Evolutionary conservation across 35 echinoderm and acorn worm species (phyloP).

Genomic region (Heliocidaris erythrogramma): DNA sequence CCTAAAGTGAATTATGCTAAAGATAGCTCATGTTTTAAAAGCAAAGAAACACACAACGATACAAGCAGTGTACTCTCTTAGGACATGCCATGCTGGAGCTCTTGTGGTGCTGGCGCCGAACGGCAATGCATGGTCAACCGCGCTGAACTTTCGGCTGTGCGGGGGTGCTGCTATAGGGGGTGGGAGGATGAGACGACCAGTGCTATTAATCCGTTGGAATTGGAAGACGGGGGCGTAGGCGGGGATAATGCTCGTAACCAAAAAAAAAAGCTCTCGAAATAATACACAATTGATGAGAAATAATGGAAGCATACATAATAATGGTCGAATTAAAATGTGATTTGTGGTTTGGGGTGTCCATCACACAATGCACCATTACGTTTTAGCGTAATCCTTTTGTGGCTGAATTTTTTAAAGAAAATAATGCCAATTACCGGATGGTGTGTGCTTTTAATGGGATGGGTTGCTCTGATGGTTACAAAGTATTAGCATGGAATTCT

Average conservation of each 20-base stretch:
- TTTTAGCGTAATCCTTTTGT: too few species aligned
- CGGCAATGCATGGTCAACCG: neutral
- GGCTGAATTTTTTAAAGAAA: too few species aligned
- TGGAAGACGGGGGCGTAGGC: neutral
- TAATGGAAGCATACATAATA: neutral
- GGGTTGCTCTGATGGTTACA: too few species aligned
- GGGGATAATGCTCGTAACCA: neutral
- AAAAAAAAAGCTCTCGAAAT: neutral
- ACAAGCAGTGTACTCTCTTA: neutral
- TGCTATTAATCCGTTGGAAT: neutral
- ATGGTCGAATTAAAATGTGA: neutral
- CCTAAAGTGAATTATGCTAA: too few species aligned
- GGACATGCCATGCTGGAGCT: neutral
- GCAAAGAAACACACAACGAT: too few species aligned
- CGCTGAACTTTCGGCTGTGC: neutral
- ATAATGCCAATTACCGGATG: too few species aligned
- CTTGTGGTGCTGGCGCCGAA: neutral
- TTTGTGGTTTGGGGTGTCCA: neutral
- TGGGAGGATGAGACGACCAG: neutral
- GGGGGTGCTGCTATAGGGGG: neutral
- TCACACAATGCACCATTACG: too few species aligned
- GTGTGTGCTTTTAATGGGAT: too few species aligned
- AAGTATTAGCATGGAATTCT: too few species aligned
- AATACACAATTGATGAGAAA: neutral
- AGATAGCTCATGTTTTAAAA: too few species aligned